phyloP scores from a whole-genome alignment of 2,888 invertebrate genomes.

The Pollenia angustigena region DNA sequence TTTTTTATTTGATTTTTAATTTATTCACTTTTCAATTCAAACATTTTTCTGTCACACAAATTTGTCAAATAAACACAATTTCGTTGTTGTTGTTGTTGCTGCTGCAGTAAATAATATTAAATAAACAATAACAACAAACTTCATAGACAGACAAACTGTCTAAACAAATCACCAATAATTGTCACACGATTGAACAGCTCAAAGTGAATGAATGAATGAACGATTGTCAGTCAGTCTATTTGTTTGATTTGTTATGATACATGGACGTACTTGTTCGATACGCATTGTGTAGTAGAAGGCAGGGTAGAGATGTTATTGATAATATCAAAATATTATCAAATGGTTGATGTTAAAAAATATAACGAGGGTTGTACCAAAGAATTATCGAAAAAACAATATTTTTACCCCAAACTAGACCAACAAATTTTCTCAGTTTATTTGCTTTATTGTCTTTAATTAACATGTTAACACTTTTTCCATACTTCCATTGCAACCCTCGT shows the following conservation, averaged over 20 bases:
- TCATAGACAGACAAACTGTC: slow-evolving; percentile 55
- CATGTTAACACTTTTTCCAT: too few species aligned
- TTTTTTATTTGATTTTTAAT: slow-evolving; percentile 4
- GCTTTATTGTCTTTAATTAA: too few species aligned
- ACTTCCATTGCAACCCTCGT: too few species aligned
- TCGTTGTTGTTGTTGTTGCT: neutral
- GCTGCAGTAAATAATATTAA: slow-evolving; percentile 11
- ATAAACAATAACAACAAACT: slow-evolving; percentile 39
- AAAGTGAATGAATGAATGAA: slow-evolving; percentile 15
- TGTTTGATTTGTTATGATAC: slow-evolving; percentile 34
- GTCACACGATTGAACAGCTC: slow-evolving; percentile 49
- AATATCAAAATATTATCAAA: too few species aligned
- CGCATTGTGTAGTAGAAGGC: neutral
- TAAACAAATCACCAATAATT: slow-evolving; percentile 60
- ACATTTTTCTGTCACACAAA: slow-evolving; percentile 31
- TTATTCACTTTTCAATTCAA: slow-evolving; percentile 16
- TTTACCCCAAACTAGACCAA: too few species aligned
- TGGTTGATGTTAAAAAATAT: too few species aligned
- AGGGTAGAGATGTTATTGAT: neutral
- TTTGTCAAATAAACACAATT: slow-evolving; percentile 53
- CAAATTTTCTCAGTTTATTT: too few species aligned
- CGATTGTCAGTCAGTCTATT: slow-evolving; percentile 10
- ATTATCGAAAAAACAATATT: too few species aligned
- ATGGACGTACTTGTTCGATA: slow-evolving; percentile 8
- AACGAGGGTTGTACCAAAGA: too few species aligned